Conservation (phyloP, 2,797 vertebrate genomes). For the Nyctalus aviator region DNA sequence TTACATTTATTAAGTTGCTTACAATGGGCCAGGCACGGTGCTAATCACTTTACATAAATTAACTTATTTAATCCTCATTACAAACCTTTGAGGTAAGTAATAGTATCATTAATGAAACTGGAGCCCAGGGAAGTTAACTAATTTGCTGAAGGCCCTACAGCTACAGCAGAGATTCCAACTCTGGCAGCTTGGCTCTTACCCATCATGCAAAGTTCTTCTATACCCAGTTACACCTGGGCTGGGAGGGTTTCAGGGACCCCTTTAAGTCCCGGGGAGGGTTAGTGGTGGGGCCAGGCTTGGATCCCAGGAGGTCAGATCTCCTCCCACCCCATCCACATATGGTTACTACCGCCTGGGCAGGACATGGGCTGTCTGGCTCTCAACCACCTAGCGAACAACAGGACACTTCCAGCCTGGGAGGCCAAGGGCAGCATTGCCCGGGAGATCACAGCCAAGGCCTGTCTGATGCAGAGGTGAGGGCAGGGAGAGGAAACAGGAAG, state of each 20-base stretch:
- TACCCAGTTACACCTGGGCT: neutral
- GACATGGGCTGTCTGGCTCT: neutral
- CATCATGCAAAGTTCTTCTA: neutral
- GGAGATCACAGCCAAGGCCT: conserved; percentile 7
- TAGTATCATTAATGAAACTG: neutral
- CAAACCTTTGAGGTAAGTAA: neutral
- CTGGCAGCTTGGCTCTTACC: neutral
- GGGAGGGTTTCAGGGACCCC: neutral
- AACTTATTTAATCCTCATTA: neutral
- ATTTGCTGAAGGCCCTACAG: neutral
- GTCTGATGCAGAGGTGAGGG: neutral
- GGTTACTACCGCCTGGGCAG: neutral
- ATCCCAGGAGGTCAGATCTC: neutral
- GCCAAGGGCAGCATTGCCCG: neutral
- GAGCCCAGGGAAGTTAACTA: neutral
- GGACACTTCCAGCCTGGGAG: neutral
- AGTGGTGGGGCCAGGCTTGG: neutral
- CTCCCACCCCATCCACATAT: neutral
- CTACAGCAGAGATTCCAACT: neutral
- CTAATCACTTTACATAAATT: neutral
- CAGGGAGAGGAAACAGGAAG: conserved; percentile 56
- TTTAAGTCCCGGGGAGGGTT: neutral
- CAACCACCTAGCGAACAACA: neutral
- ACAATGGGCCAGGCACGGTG: neutral
- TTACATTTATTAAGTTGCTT: neutral